Base-by-base conservation (phyloP, 64 coral and sea anemone genomes). In the Trachythela sp. region DNA sequence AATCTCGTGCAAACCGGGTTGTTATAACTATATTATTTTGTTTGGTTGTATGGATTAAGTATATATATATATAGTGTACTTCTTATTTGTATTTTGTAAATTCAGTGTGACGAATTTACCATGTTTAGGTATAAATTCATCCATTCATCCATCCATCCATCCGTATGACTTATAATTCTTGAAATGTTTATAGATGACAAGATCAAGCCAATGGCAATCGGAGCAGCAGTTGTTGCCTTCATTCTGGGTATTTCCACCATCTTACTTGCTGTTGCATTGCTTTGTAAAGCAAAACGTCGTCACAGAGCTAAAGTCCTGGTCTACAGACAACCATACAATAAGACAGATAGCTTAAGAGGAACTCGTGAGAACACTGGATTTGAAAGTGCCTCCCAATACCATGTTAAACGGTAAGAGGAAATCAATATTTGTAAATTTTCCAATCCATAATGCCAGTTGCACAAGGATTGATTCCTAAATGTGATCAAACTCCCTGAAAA, bases 251-350 rank as follows among this genome's bases (percentile, higher is more conserved):
- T 80, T 18, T 37, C 33, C 20, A 37, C 1, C 13, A 39, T 80
- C 10, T 35, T 80, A 17, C 37, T 80, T 29, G 37, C 75, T 80
- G 75, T 80, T 15, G 75, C 75, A 10, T 36, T 80, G 75, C 37
- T 80, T 35, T 80, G 75, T 8, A 80, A 80, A 80, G 75, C 75
- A 13, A 80, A 80, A 80, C 75, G 75, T 80, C 75, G 75, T 36
- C 75, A 39, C 37, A 35, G 75, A 80, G 13, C 75, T 38, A 80
- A 80, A 80, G 75, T 80, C 37, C 4, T 80, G 75, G 75, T 80
- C 15, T 80, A 80, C 37, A 35, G 75, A 14, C 31, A 80, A 80
- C 75, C 75, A 15, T 35, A 80, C 15, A 80, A 37, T 15, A 64
- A 64, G 20, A 64, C 56, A 20, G 56, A 64, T 0, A 64, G 56